Base-by-base conservation (phyloP, 2,797 vertebrate species). In the Crocidura indochinensis region DNA sequence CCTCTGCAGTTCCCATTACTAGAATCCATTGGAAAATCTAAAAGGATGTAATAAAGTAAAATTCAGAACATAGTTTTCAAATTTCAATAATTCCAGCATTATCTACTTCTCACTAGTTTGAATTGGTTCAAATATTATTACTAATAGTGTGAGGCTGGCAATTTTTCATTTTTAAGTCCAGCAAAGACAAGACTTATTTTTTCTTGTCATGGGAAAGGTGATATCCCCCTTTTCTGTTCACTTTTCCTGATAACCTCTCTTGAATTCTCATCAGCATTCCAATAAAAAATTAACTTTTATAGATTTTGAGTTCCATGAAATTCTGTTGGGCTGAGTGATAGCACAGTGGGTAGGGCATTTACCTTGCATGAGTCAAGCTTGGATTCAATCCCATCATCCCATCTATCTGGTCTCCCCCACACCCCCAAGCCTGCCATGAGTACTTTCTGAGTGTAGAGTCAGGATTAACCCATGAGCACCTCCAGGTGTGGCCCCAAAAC, bases 1-100 rank as follows among this genome's bases (percentile, higher is more conserved):
- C 98, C 98, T 98, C 98, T 98, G 96, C 99, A 99, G 97, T 99
- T 98, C 75, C 98, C 98, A 10, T 98, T 99, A 96, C 98, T 98
- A 82, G 99, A 98, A 97, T 99, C 99, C 98, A 99, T 98, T 44
- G 99, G 98, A 92, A 99, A 99, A 97, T 99, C 99, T 97, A 98
- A 97, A 97, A 98, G 94, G 74, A 98, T 97, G 97, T 98, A 94
- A 97, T 0, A 97, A 0, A 64, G n/a, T 92, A 96, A 97, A 27
- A 96, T 96, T 65, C 0, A 56, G 94, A 97, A 87, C 56, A 88
- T 86, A 88, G 90, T 97, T 56, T 94, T 87, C 95, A 0, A 94
- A 93, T 72, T 92, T 95, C 47, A 92, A 96, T 29, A 74, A 51
- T 31, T 92, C 24, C 24, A 5, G 24, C 24, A 64, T 20, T 7